phyloP scores from a whole-genome alignment of 2,797 vertebrate genomes.

The Anabas testudineus region DNA sequence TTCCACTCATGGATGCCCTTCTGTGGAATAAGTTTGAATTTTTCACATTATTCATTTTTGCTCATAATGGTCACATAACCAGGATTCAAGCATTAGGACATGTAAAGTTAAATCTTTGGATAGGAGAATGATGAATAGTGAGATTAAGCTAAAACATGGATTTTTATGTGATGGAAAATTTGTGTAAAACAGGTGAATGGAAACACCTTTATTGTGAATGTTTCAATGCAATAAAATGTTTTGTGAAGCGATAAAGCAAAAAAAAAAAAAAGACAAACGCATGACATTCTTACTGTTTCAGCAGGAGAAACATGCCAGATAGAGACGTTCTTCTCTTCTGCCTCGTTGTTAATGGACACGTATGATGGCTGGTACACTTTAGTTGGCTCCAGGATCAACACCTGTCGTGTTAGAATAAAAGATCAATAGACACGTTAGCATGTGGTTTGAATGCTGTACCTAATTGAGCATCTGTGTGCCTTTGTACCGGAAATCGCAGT shows the following conservation, averaged over 20 bases:
- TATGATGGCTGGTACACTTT: slow-evolving; percentile 96
- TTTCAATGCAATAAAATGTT: not conserved
- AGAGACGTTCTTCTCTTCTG: slow-evolving; percentile 93
- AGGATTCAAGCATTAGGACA: not conserved
- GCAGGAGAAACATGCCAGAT: slow-evolving; percentile 94
- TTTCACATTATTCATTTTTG: slow-evolving; percentile 5
- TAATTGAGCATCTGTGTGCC: not conserved
- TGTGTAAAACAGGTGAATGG: not conserved
- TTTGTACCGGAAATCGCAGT: slow-evolving; percentile 93
- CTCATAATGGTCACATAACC: not conserved
- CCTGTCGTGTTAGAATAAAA: slow-evolving; percentile 76
- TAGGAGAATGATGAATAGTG: not conserved
- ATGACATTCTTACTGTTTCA: slow-evolving; percentile 86
- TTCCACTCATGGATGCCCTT: slow-evolving; percentile 97
- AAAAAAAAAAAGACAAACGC: not conserved
- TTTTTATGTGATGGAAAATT: too few species aligned
- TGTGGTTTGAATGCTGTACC: not conserved
- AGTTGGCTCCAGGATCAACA: slow-evolving; percentile 94
- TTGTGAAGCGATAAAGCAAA: not conserved
- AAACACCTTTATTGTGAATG: not conserved
- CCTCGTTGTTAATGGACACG: slow-evolving; percentile 94
- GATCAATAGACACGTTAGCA: not conserved
- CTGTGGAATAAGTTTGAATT: slow-evolving; percentile 66
- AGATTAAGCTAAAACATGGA: not conserved
- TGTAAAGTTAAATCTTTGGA: not conserved